phyloP scores from a whole-genome alignment of 2,113 vertebrate genomes.

The Stercorarius parasiticus region DNA sequence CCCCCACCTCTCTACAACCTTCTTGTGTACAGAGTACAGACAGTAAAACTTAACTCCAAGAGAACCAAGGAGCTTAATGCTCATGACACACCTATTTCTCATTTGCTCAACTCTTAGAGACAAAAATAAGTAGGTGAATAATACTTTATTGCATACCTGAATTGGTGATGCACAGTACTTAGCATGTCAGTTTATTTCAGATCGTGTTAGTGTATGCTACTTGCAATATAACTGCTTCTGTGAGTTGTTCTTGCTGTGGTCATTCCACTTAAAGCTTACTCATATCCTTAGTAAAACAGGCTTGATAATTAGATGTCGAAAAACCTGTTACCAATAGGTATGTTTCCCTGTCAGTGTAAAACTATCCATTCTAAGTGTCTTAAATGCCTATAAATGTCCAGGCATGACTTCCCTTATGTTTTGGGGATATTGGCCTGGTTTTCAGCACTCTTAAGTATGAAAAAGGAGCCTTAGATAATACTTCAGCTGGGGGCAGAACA shows the following conservation, averaged over 20 bases:
- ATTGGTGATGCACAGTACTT: background rate
- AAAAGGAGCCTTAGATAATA: background rate
- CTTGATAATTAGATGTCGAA: constrained; percentile 36
- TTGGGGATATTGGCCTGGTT: background rate
- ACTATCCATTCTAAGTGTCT: background rate
- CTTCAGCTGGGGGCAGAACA: background rate
- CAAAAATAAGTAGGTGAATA: background rate
- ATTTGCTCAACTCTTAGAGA: background rate
- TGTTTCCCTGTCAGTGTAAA: background rate
- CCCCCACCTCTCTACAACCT: no score
- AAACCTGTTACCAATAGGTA: constrained; percentile 50
- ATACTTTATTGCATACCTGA: background rate
- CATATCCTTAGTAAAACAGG: constrained; percentile 44
- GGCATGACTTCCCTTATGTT: background rate
- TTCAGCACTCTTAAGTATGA: background rate
- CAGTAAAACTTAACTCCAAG: background rate
- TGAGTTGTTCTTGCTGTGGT: background rate
- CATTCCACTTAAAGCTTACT: constrained; percentile 42
- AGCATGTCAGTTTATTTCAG: background rate
- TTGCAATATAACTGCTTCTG: background rate
- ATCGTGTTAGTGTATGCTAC: background rate
- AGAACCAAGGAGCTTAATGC: background rate
- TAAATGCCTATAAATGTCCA: background rate
- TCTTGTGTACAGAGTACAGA: background rate
- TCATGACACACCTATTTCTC: background rate